phyloP scores from a whole-genome alignment of 2,797 vertebrate species.

The Taeniopygia guttata region DNA sequence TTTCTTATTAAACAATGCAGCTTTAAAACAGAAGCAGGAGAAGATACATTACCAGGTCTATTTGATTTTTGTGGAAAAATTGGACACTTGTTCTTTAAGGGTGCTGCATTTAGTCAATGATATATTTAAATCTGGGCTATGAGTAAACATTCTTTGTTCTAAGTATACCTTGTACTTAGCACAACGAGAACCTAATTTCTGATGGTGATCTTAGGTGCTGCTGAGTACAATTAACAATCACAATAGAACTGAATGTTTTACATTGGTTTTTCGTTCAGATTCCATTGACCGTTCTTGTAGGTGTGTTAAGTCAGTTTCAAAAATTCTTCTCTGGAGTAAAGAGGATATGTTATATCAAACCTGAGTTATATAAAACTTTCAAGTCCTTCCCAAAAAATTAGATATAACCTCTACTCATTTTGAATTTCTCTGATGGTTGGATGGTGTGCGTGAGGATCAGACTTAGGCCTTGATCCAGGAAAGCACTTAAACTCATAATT shows the following conservation, averaged over 20 bases:
- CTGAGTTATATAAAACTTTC: conserved; percentile 1
- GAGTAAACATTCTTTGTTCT: conserved; percentile 24
- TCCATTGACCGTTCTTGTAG: not conserved
- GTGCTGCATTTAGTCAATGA: not conserved
- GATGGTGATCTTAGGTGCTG: not conserved
- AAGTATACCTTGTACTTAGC: not conserved
- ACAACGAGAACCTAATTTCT: not conserved
- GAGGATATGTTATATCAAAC: not conserved
- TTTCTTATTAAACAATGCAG: not conserved
- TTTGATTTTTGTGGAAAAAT: not conserved
- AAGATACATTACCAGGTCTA: not conserved
- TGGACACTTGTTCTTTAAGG: not conserved
- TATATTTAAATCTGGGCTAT: not conserved
- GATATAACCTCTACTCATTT: not conserved
- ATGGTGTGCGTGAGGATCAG: conserved; percentile 2
- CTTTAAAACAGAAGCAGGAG: not conserved
- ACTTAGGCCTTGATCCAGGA: conserved; percentile 38
- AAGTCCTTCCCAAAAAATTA: not conserved
- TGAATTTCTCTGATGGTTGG: not conserved
- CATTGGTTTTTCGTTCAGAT: not conserved
- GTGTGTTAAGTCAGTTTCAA: not conserved
- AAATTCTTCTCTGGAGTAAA: not conserved
- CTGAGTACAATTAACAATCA: not conserved
- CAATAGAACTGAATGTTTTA: not conserved
- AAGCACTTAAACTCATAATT: conserved; percentile 54